Base-by-base conservation (phyloP, 2,113 vertebrate genomes). In the Tichodroma muraria region DNA sequence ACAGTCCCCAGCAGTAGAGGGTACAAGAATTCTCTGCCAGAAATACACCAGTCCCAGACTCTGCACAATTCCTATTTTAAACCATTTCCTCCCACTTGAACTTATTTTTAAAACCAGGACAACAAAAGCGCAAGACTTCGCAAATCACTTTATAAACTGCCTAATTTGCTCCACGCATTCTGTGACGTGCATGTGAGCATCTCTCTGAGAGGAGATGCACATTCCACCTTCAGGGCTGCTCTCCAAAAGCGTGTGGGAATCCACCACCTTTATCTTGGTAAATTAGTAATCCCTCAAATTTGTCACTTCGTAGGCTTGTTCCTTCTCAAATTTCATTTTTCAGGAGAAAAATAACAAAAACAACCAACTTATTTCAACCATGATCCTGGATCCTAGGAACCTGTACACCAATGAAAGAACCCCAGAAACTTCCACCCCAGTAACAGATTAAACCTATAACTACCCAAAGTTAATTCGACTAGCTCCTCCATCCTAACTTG, bases 401-500 rank as follows among this genome's bases (percentile, higher is more conserved):
- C 33, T 31, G 9, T 0, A 53, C 18, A 68, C 2, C 10, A 16
- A 15, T 23, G 21, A 21, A 47, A 75, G 57, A 81, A 44, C 4
- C 2, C 11, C n/a, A 44, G 63, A 42, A 64, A 24, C 16, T 2
- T 38, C 8, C 10, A 49, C 5, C 15, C 25, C 66, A 53, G 4
- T 8, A 50, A 38, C 38, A 57, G 20, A 68, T 94, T 45, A 40
- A 89, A 49, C 28, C 42, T 35, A 18, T 15, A 76, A 53, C 40
- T 60, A 15, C 47, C 10, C 42, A 88, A 35, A 49, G 3, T 64
- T 42, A n/a, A 71, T 68, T 81, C 4, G 13, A 88, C 87, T 61
- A 94, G 92, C 35, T 88, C 49, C 57, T 91, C 88, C 70, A 56
- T 72, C 70, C 81, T 82, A 65, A 91, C 92, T 96, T 18, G 85